Conservation (phyloP, 2,888 invertebrate species). For the Nipponacmea schrenckii region DNA sequence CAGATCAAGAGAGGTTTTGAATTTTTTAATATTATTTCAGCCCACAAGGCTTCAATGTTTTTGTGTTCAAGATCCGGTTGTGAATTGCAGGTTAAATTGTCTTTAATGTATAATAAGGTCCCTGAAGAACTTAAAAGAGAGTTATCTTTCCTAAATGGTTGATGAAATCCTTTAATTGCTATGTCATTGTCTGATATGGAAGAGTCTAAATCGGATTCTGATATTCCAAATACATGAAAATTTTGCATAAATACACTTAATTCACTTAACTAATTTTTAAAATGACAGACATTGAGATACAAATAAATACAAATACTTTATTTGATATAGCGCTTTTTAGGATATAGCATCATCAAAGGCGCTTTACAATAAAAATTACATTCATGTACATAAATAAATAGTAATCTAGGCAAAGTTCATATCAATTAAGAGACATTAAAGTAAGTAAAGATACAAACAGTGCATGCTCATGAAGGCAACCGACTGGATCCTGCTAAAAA, state of each 20-base stretch:
- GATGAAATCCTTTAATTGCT: not conserved
- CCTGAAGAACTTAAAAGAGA: not conserved
- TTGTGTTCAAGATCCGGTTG: not conserved
- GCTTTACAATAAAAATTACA: too few species aligned
- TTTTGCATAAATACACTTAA: not conserved
- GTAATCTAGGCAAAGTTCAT: too few species aligned
- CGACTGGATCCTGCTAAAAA: too few species aligned
- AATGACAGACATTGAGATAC: not conserved
- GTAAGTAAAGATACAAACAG: too few species aligned
- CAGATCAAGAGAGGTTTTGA: not conserved
- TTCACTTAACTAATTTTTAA: not conserved
- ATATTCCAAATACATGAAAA: constrained; percentile 2
- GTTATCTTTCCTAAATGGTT: not conserved
- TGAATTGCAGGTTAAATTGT: not conserved
- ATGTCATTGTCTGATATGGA: not conserved
- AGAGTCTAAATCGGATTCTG: not conserved
- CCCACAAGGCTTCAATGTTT: not conserved
- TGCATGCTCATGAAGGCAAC: too few species aligned
- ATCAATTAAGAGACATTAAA: too few species aligned
- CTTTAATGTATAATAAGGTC: not conserved
- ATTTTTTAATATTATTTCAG: not conserved
- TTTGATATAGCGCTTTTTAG: too few species aligned
- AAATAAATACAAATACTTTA: too few species aligned
- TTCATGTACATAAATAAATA: too few species aligned
- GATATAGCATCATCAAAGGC: too few species aligned